A percentile compares a stretch with the other conserved stretches of the same genome.
Conservation (phyloP, 2,113 vertebrate genomes). For the Labeo catla region DNA sequence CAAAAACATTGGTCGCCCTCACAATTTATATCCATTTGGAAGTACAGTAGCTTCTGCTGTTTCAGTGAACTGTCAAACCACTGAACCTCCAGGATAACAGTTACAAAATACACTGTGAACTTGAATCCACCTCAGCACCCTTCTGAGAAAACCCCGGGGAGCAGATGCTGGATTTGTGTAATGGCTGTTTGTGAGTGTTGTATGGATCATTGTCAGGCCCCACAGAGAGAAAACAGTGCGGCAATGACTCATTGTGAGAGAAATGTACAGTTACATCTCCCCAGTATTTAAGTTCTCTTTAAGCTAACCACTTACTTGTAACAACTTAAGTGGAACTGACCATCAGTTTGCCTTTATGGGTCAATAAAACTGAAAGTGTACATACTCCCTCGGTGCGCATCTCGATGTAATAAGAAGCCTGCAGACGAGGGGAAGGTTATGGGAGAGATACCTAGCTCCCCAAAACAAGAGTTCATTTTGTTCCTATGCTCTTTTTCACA, state of each 20-base stretch:
- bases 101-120: slow-evolving; percentile 26
- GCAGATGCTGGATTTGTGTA: slow-evolving; percentile 19
- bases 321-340: slow-evolving; percentile 14
- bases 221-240: slow-evolving; percentile 29
- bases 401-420: slow-evolving; percentile 18
- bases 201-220: slow-evolving; percentile 42
- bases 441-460: background rate
- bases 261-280: slow-evolving; percentile 6
- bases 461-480: background rate
- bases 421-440: background rate
- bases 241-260: slow-evolving; percentile 12
- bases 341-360: slow-evolving; percentile 15
- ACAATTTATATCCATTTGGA: slow-evolving; percentile 11
- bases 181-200: slow-evolving; percentile 37
- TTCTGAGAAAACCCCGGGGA: slow-evolving; percentile 25
- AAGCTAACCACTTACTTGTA: slow-evolving; percentile 3
- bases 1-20: background rate
- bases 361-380: slow-evolving; percentile 32
- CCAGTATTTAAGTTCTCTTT: slow-evolving; percentile 10
- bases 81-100: slow-evolving; percentile 8
- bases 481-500: background rate
- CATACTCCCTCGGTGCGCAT: background rate
- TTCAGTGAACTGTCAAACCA: background rate
- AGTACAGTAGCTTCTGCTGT: slow-evolving; percentile 21
- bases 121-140: slow-evolving; percentile 32